Evolutionary conservation across 2,797 vertebrate species (phyloP).

Genomic region (Poliocrania exsul): DNA sequence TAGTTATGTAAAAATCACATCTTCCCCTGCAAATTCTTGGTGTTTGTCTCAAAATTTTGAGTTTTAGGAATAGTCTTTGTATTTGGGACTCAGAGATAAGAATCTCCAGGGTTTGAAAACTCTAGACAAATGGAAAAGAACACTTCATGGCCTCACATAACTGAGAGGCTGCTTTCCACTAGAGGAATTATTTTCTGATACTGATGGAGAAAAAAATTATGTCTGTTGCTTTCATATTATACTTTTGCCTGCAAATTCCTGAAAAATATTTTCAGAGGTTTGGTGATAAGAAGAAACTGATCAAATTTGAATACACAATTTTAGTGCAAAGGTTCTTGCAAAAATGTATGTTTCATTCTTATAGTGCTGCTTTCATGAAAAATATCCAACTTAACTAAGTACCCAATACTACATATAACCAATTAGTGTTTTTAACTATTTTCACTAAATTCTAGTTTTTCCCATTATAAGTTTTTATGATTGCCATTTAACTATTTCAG

Average conservation of each 20-base stretch:
- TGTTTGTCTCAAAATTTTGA: neutral
- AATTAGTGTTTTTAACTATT: neutral
- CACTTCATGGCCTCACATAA: neutral
- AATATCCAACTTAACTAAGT: neutral
- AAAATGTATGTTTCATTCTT: neutral
- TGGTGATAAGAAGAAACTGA: neutral
- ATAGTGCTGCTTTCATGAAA: neutral
- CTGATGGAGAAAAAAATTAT: neutral
- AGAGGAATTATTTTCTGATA: neutral
- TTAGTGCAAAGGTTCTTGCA: neutral
- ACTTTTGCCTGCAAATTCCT: neutral
- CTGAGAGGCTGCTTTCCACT: neutral
- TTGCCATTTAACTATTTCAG: neutral
- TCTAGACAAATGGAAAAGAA: neutral
- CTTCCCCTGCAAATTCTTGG: neutral
- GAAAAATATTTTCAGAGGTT: neutral
- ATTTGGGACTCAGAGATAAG: neutral
- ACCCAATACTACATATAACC: neutral
- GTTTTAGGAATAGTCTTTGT: neutral
- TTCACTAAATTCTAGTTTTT: neutral
- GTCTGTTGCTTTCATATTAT: neutral
- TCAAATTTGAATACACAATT: neutral
- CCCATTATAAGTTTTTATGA: neutral
- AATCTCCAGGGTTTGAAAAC: neutral
- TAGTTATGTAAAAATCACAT: neutral